These are phyloP conservation scores for Melipona quadrifasciata DNA, from an alignment of 1,140 invertebrate genomes.

Conservation along the genomic window DNA sequence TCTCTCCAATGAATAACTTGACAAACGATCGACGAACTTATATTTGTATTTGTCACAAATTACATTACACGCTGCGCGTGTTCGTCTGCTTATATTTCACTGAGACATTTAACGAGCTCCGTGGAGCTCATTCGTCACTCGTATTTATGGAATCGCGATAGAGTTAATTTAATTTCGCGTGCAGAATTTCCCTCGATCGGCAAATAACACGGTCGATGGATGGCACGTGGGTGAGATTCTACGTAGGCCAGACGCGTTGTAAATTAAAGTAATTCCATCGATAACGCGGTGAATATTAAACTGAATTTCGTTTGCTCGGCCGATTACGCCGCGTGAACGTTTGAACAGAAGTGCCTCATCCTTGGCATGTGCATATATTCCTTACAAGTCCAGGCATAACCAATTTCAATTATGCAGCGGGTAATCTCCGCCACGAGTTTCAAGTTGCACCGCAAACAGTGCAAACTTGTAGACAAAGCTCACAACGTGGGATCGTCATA, in stretches of 20 bases:
- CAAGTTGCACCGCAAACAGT: constrained; percentile 2
- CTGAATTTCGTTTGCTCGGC: not conserved
- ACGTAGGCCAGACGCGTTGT: not conserved
- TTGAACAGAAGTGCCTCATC: not conserved
- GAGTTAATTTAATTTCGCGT: constrained; percentile 4
- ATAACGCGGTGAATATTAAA: not conserved
- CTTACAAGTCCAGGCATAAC: constrained; percentile 1
- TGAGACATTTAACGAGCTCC: not conserved
- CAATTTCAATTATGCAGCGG: constrained; percentile 47
- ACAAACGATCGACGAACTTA: not conserved
- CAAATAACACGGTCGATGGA: not conserved
- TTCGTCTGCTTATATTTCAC: not conserved
- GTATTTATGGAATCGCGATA: not conserved
- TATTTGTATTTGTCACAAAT: not conserved
- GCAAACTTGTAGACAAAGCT: constrained; percentile 37
- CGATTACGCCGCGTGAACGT: not conserved
- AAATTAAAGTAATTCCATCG: not conserved
- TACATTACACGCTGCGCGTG: not conserved
- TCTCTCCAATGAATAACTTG: too few relatives aligned
- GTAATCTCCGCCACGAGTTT: constrained; percentile 23
- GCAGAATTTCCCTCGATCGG: not conserved
- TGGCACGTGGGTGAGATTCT: not conserved
- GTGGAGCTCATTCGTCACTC: not conserved
- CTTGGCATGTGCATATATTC: not conserved
- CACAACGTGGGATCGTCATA: constrained; percentile 5